Evolutionary conservation across 2,113 vertebrate genomes (phyloP).

Genomic region (Lampris megalopsis): DNA sequence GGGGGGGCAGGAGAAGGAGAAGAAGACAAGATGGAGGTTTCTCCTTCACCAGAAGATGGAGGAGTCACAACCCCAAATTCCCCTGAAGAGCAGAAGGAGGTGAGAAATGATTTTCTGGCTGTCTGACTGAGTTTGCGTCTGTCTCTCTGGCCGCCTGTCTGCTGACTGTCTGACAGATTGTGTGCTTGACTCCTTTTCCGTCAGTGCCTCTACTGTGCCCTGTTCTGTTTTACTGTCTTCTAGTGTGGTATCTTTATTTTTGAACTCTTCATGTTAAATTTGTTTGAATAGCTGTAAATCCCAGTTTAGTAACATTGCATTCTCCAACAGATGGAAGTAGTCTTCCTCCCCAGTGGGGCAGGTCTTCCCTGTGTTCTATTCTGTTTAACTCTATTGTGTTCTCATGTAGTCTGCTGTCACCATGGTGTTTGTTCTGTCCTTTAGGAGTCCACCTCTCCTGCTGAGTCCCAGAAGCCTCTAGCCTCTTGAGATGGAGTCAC

Average conservation of each 20-base stretch:
- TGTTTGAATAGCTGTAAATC: too few species aligned
- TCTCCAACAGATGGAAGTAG: too few species aligned
- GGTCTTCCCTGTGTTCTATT: not conserved
- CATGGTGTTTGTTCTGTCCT: not conserved
- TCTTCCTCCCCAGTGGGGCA: too few species aligned
- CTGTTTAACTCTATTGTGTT: not conserved
- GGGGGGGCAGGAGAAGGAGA: slow-evolving; percentile 72
- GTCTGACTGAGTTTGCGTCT: not conserved
- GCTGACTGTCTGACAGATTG: too few species aligned
- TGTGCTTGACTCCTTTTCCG: too few species aligned
- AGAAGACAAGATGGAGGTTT: slow-evolving; percentile 86
- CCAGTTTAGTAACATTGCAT: too few species aligned
- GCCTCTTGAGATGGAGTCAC: slow-evolving; percentile 58
- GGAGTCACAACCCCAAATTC: slow-evolving; percentile 79
- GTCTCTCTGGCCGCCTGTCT: not conserved
- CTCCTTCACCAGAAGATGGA: slow-evolving; percentile 71
- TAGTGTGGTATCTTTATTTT: too few species aligned
- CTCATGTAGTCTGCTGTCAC: not conserved
- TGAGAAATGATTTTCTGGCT: slow-evolving; percentile 13
- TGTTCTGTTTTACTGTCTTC: too few species aligned
- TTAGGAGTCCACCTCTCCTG: slow-evolving; percentile 63
- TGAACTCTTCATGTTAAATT: too few species aligned
- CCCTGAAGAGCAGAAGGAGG: slow-evolving; percentile 88
- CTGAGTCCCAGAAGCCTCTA: slow-evolving; percentile 66
- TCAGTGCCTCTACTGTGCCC: too few species aligned